These are phyloP conservation scores for Calyptommatus sinebrachiatus DNA, from an alignment of 2,113 vertebrate genomes.

Conservation along the genomic window DNA sequence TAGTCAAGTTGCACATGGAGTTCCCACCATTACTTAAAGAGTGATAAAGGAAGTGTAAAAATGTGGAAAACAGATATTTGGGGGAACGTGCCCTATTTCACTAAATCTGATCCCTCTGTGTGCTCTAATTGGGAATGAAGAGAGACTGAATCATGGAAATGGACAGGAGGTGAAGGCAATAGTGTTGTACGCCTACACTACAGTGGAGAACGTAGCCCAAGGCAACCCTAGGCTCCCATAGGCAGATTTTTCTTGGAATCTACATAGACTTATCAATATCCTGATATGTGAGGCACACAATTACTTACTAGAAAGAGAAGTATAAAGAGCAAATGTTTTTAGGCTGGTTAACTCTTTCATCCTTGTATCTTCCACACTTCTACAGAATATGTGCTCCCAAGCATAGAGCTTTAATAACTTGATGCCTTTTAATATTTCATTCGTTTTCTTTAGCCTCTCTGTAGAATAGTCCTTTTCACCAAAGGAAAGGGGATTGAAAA, in stretches of 20 bases:
- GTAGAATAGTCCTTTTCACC: slow-evolving; percentile 90
- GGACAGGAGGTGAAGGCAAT: neutral
- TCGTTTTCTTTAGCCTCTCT: slow-evolving; percentile 94
- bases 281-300: no score
- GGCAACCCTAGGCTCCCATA: no score
- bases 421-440: slow-evolving; percentile 95
- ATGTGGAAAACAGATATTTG: neutral
- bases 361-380: slow-evolving; percentile 89
- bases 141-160: neutral
- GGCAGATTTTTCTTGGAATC: no score
- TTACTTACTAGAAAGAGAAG: slow-evolving; percentile 85
- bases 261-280: no score
- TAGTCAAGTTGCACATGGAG: neutral
- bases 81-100: neutral
- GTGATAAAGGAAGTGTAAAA: neutral
- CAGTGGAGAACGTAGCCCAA: no score
- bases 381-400: slow-evolving; percentile 96
- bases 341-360: slow-evolving; percentile 89
- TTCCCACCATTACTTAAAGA: neutral
- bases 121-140: neutral
- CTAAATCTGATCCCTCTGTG: neutral
- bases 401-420: slow-evolving; percentile 95
- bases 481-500: slow-evolving; percentile 29
- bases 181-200: no score
- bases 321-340: slow-evolving; percentile 85